These are phyloP conservation scores for Herminia tarsipennalis DNA, from an alignment of 2,888 invertebrate species.

Conservation along the genomic window DNA sequence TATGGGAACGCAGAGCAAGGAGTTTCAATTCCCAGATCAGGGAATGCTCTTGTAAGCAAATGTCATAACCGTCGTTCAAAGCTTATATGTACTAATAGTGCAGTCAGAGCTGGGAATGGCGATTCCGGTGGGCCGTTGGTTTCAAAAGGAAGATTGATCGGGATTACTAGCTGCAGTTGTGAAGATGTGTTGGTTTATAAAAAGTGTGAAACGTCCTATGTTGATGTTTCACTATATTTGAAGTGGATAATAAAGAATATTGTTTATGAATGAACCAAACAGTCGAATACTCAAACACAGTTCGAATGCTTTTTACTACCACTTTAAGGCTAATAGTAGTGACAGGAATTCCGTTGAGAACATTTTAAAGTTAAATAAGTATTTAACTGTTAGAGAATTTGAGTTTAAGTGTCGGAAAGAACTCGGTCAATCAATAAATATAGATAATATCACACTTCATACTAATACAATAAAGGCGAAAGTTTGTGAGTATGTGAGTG, in stretches of 20 bases:
- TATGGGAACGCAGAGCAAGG: conserved; percentile 31
- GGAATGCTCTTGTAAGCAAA: conserved; percentile 19
- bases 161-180: conserved; percentile 41
- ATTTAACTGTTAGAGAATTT: too few species aligned
- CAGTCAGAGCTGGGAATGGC: conserved; percentile 33
- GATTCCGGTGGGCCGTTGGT: conserved; percentile 51
- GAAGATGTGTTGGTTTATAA: conserved; percentile 7
- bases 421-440: too few species aligned
- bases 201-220: conserved; percentile 35
- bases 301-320: too few species aligned
- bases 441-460: too few species aligned
- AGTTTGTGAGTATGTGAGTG: too few species aligned
- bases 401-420: too few species aligned
- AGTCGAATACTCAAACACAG: too few species aligned
- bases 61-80: conserved; percentile 16
- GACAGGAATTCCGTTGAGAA: too few species aligned
- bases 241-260: conserved; percentile 39
- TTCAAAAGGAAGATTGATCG: conserved; percentile 32
- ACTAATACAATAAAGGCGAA: too few species aligned
- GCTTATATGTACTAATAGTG: conserved; percentile 38
- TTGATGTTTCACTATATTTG: conserved; percentile 33
- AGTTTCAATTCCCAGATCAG: conserved; percentile 33
- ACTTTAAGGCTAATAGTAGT: too few species aligned
- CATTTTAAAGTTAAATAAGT: too few species aligned
- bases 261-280: not conserved